Evolutionary conservation across 1,140 invertebrate genomes (phyloP).

Genomic region (Listronotus bonariensis): DNA sequence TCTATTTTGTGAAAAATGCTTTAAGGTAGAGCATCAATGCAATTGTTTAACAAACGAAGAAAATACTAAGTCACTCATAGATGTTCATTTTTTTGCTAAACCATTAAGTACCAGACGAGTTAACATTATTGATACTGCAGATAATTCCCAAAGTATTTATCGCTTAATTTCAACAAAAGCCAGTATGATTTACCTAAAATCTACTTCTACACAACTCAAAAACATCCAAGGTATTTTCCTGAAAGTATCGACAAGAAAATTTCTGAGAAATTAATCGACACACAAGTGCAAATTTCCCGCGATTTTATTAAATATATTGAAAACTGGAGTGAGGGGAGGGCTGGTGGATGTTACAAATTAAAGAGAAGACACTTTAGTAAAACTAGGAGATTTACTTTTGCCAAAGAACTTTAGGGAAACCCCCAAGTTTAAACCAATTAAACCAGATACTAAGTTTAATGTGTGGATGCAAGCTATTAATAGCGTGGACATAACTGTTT

Average conservation of each 20-base stretch:
- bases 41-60: background rate
- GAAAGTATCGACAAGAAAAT: background rate
- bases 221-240: slow-evolving; percentile 1
- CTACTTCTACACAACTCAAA: slow-evolving; percentile 7
- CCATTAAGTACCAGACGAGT: slow-evolving; percentile 1
- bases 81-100: background rate
- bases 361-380: slow-evolving; percentile 14
- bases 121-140: background rate
- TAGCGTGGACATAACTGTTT: slow-evolving; percentile 2
- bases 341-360: slow-evolving; percentile 7
- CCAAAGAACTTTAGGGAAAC: background rate
- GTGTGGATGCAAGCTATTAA: slow-evolving; percentile 3
- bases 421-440: background rate
- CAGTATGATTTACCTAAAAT: background rate
- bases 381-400: background rate
- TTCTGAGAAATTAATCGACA: background rate
- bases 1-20: background rate
- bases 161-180: background rate
- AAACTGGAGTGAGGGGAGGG: background rate
- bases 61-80: background rate
- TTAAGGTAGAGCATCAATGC: background rate
- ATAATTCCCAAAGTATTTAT: slow-evolving; percentile 5
- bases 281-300: background rate
- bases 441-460: background rate
- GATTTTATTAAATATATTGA: slow-evolving; percentile 7